Evolutionary conservation across 1,140 invertebrate species (phyloP).

Genomic region (Sitophilus oryzae): DNA sequence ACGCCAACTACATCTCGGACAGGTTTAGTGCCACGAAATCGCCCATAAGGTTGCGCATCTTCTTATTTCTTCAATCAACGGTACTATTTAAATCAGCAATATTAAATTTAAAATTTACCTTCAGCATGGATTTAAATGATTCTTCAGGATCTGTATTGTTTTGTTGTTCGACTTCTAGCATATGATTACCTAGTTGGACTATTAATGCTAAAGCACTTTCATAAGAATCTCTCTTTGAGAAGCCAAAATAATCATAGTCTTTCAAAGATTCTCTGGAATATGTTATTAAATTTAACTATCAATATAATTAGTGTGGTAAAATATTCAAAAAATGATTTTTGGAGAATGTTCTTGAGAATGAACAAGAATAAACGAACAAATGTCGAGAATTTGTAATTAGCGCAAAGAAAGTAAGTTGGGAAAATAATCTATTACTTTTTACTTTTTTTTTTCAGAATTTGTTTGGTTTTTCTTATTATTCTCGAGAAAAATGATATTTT

Average conservation of each 20-base stretch:
- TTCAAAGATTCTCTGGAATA: constrained; percentile 53
- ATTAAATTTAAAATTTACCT: constrained; percentile 30
- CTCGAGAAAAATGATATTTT: too few species aligned
- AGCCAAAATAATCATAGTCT: constrained; percentile 71
- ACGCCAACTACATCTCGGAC: too few species aligned
- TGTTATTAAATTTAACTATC: too few species aligned
- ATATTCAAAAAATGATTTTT: too few species aligned
- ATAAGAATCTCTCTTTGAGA: constrained; percentile 64
- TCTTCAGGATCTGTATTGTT: constrained; percentile 44
- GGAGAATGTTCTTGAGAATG: too few species aligned
- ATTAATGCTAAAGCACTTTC: constrained; percentile 51
- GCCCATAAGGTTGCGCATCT: too few species aligned
- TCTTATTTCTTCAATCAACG: too few species aligned
- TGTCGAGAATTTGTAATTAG: background rate
- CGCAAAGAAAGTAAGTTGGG: background rate
- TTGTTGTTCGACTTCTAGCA: constrained; percentile 42
- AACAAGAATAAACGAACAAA: constrained; percentile 21
- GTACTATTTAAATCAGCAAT: too few species aligned
- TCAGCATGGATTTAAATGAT: constrained; percentile 52
- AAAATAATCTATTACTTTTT: constrained; percentile 2
- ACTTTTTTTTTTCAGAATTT: too few species aligned
- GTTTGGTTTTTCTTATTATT: too few species aligned
- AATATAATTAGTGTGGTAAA: too few species aligned
- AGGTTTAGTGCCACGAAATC: too few species aligned
- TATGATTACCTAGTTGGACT: constrained; percentile 50